Evolutionary conservation across 2,797 vertebrate species (phyloP).

Genomic region (Lepus townsendii): DNA sequence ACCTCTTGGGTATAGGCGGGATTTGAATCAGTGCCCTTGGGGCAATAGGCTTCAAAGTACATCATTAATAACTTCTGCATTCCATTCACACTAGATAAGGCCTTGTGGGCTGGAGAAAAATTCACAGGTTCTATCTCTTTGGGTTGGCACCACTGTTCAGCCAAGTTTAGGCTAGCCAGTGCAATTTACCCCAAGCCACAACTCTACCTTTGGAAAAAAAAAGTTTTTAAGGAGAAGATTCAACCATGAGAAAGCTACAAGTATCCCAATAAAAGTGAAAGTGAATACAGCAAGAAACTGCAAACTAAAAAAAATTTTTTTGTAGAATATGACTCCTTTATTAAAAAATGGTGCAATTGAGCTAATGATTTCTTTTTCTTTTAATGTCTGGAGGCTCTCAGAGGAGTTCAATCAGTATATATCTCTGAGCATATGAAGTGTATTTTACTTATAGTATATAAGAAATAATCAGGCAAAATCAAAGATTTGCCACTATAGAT

Average conservation of each 20-base stretch:
- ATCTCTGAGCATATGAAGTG: background rate
- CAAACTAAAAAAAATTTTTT: conserved; percentile 1
- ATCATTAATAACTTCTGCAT: conserved; percentile 68
- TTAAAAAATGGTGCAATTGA: conserved; percentile 45
- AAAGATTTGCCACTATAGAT: background rate
- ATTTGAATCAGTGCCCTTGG: conserved; percentile 67
- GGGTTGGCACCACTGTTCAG: conserved; percentile 16
- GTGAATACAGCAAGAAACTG: background rate
- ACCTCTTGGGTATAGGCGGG: conserved; percentile 32
- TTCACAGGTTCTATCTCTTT: conserved; percentile 55
- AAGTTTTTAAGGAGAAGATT: background rate
- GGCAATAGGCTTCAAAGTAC: conserved; percentile 60
- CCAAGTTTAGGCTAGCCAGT: conserved; percentile 38
- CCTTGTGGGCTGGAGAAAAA: conserved; percentile 30
- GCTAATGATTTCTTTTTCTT: background rate
- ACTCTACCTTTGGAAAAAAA: background rate
- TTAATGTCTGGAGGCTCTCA: conserved; percentile 35
- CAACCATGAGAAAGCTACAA: conserved; percentile 15
- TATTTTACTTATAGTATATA: conserved; percentile 24
- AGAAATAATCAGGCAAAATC: conserved; percentile 21
- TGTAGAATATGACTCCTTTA: background rate
- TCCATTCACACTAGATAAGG: conserved; percentile 72
- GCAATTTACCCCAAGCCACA: background rate
- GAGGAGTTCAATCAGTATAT: background rate
- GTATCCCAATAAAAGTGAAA: conserved; percentile 18